Base-by-base conservation (phyloP, 2,888 invertebrate genomes). In the Petrophora chlorosata region DNA sequence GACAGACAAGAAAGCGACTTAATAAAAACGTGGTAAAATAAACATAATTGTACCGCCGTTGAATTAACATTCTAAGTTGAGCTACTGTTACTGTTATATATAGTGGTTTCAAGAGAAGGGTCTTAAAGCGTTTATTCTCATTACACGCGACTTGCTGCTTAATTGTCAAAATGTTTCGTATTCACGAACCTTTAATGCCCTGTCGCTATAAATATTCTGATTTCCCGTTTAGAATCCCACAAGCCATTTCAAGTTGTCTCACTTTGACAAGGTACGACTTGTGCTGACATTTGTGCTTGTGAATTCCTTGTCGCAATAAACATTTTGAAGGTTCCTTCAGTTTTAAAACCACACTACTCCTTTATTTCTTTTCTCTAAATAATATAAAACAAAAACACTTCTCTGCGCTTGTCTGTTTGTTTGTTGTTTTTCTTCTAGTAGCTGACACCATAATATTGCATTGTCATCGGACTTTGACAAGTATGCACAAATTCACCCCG, bases 91-190 rank as follows among this genome's bases (percentile, higher is more conserved):
- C 10, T 3, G 8, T 28, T 28, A 4, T 42, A 5, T 42, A 28
- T 9, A n/a, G 5, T 9, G 14, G 5, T 25, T 32, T 9, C 12
- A 26, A 12, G 19, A 17, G 16, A 15, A 30, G 25, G 7, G 22
- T 10, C 35, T 16, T 22, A 9, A 30, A 36, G 34, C 15, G 16
- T 44, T 44, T 10, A 15, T 38, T 36, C 32, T 25, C 35, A 44
- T 44, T 44, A 32, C 30, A 32, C 36, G n/a, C 35, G 29, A 35
- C 12, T 34, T 12, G 29, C 26, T 16, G 14, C 36, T 29, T 44
- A 44, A 44, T 38, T 44, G 44, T 32, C 30, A 36, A 36, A 43
- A 35, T 30, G 14, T 17, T 17, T 17, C 0, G 7, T 25, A 30
- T 5, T 19, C 3, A 13, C 7, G 8, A 23, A 28, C 16, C 5